Percentiles rank a stretch among this genome's conserved stretches.
These are phyloP conservation scores for Eupithecia inturbata DNA, from an alignment of 2,888 invertebrate species.

Conservation along the genomic window DNA sequence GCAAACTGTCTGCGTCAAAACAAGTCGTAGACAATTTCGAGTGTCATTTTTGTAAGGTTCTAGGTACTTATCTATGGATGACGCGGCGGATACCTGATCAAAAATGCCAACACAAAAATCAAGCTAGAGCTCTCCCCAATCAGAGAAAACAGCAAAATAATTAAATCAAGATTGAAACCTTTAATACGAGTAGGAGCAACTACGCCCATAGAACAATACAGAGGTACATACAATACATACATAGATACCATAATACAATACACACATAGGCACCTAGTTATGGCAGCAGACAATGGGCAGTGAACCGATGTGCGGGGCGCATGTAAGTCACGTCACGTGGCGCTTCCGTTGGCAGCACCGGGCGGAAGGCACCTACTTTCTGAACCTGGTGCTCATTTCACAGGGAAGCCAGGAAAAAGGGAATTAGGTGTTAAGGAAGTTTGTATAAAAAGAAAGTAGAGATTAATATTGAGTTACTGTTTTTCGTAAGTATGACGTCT, in stretches of 20 bases:
- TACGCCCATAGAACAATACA: constrained; percentile 1
- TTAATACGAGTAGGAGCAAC: not conserved
- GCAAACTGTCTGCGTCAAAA: too few relatives aligned
- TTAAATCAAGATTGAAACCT: not conserved
- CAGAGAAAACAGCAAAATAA: not conserved
- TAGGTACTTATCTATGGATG: too few relatives aligned
- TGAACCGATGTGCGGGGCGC: constrained; percentile 58
- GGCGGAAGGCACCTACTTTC: constrained; percentile 61
- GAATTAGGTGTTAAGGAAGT: constrained; percentile 3
- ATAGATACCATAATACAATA: too few relatives aligned
- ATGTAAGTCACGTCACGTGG: constrained; percentile 76
- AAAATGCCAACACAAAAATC: too few relatives aligned
- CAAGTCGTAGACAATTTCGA: too few relatives aligned
- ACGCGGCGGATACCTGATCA: too few relatives aligned
- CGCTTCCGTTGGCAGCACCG: constrained; percentile 62
- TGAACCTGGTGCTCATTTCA: constrained; percentile 27
- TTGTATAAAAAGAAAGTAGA: not conserved
- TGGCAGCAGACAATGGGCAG: constrained; percentile 70
- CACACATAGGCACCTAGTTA: constrained; percentile 49
- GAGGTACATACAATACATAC: too few relatives aligned
- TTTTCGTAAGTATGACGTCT: not conserved
- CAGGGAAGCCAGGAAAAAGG: constrained; percentile 34
- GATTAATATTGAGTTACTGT: not conserved
- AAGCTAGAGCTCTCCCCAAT: too few relatives aligned
- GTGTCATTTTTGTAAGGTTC: too few relatives aligned